phyloP scores from a whole-genome alignment of 2,797 vertebrate genomes.

The Hippocampus kuda region DNA sequence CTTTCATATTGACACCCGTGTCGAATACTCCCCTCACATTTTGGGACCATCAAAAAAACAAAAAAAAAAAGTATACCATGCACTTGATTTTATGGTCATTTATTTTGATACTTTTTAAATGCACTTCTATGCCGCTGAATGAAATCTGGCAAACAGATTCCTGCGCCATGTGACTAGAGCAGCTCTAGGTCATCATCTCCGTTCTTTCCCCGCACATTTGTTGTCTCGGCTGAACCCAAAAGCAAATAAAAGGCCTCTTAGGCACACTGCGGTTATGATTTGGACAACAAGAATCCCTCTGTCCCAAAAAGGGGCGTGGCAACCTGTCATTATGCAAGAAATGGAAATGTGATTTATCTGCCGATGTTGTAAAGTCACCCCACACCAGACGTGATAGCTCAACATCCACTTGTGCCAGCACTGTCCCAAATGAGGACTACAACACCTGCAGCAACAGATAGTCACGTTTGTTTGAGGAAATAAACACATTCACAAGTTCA shows the following conservation, averaged over 20 bases:
- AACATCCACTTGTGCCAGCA: conserved; percentile 45
- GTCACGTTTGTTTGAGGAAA: background rate
- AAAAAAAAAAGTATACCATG: too few species aligned
- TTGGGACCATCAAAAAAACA: too few species aligned
- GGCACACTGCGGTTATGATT: conserved; percentile 57
- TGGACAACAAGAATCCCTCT: conserved; percentile 60
- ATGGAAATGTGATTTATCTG: conserved; percentile 61
- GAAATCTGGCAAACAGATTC: conserved; percentile 7
- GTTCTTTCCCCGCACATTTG: conserved; percentile 23
- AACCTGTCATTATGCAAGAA: conserved; percentile 55
- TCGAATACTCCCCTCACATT: too few species aligned
- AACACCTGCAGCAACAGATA: background rate
- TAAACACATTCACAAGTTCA: background rate
- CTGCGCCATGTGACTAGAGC: conserved; percentile 6
- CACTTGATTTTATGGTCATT: background rate
- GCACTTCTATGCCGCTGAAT: conserved; percentile 2
- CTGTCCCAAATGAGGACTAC: conserved; percentile 12
- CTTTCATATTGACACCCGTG: background rate
- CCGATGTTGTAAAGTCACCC: conserved; percentile 58
- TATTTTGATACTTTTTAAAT: background rate
- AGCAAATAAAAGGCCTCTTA: conserved; percentile 49
- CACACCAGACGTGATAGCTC: conserved; percentile 36
- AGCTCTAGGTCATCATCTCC: conserved; percentile 13
- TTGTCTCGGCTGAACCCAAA: conserved; percentile 45
- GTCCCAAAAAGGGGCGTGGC: conserved; percentile 51